Percentiles rank a stretch among this genome's conserved stretches.
Evolutionary conservation across 1,140 invertebrate species (phyloP).

Genomic region (Musca domestica): DNA sequence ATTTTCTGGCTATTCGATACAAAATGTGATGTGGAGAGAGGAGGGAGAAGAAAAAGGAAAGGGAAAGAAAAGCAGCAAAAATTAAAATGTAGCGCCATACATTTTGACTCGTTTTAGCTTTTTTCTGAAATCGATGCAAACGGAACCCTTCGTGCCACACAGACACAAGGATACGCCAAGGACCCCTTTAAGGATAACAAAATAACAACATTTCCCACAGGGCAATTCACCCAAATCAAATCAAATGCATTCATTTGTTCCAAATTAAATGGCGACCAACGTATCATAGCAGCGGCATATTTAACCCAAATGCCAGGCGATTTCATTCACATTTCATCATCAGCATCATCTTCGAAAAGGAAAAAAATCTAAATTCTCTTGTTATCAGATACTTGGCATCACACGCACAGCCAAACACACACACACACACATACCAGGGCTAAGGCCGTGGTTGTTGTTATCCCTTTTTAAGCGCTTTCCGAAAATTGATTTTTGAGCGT

Average conservation of each 20-base stretch:
- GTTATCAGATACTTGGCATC: no score
- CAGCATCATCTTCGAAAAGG: no score
- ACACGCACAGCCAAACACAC: no score
- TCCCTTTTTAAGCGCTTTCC: constrained; percentile 18
- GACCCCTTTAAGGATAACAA: no score
- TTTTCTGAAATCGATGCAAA: background rate
- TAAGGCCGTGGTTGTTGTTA: background rate
- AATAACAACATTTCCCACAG: background rate
- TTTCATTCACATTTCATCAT: no score
- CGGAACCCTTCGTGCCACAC: background rate
- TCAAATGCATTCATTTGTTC: constrained; percentile 14
- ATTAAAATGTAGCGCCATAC: no score
- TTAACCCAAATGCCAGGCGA: background rate
- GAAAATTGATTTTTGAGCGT: constrained; percentile 22
- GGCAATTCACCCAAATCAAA: constrained; percentile 19
- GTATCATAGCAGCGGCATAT: background rate
- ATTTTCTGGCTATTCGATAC: no score
- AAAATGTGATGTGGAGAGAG: no score
- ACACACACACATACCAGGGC: background rate
- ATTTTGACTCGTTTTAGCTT: no score
- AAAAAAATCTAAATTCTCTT: no score
- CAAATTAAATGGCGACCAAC: constrained; percentile 10
- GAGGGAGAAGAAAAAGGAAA: no score
- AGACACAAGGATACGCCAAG: background rate
- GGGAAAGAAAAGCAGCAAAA: no score